Evolutionary conservation across 2,797 vertebrate species (phyloP), one percentile per base, ranked within the genome.

Genomic region (Mallotus villosus): DNA sequence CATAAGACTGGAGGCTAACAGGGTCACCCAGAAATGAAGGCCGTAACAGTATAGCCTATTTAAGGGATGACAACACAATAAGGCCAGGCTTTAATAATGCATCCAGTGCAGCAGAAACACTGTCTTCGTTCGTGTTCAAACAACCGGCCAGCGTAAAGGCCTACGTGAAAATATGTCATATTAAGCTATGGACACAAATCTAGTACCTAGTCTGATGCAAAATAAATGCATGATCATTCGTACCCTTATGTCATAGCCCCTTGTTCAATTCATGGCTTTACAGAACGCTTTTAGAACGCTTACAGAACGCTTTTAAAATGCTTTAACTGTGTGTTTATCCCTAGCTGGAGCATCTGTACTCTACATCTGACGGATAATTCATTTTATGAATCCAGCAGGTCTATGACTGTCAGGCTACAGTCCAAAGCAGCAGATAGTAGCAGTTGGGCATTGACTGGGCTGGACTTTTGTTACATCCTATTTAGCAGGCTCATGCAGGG

Each of bases 11-110:
- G 37, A 14, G 63, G 32, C 63, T 65, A 25, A 65, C 63, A 65
- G 37, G 63, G 63, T 65, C 37, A 65, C 63, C 63, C 63, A 65
- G n/a, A 46, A 16, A 65, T 55, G 37, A 65, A 37, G 37, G 14
- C 34, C 37, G 11, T 41, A 17, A 24, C 21, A 65, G n/a, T 65
- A 41, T 69, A 78, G 57, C 75, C 67, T 68, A 71, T 74, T 78
- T 72, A 81, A 81, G 78, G 78, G 68, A 76, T 70, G 78, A 60
- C 73, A 81, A 76, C 77, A 79, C 71, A 84, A 83, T 77, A 82
- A 82, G 74, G 81, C 68, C 55, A 57, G 32, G 63, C 68, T 84
- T 89, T 78, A 87, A 87, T 87, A 87, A 89, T 90, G 79, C 76
- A 88, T 85, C 70, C 7, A 24, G 75, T 73, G 67, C 74, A 72